Base-by-base conservation (phyloP, 2,113 vertebrate species). In the Cephalopterus ornatus region DNA sequence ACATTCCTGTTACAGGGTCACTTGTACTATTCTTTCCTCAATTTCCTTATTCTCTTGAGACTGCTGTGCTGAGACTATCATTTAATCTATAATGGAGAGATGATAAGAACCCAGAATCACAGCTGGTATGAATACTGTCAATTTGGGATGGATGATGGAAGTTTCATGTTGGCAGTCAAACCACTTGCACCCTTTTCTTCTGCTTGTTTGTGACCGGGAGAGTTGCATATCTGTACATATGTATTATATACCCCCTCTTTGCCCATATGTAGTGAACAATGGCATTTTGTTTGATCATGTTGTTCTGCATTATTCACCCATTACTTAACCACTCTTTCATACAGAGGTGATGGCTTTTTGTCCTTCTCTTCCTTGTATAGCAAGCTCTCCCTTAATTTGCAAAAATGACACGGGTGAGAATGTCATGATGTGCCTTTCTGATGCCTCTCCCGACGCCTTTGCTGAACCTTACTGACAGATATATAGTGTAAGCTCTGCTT, bases 381-480 rank as follows among this genome's bases (percentile, higher is more conserved):
- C 55, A 55, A 58, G 21, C 42, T 95, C 68, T 88, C 56, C 42
- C 66, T 91, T 73, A 73, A 82, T 91, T 93, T 95, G 70, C 74
- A 90, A 67, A 93, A 92, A 49, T 82, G 52, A 87, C 70, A 84
- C 42, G 52, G 79, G 72, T 86, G 72, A 89, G 67, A 92, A 91
- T 94, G 86, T 81, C 89, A 47, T 86, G 23, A 88, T 92, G 66
- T 91, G 85, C 70, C 55, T 94, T 93, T 53, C 32, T 82, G 85
- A 65, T 92, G 88, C 80, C 79, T 94, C 89, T 95, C 94, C 78
- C 19, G 17, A 14, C 0, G n/a, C 78, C 81, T 93, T 89, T 61
- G 81, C 71, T 65, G 73, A 68, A 68, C 71, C 86, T 79, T 72
- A 65, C 86, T 91, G 93, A 91, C 92, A 97, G 90, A 94, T 92